Percentiles rank a stretch among this genome's conserved stretches.
Evolutionary conservation across 2,888 invertebrate species (phyloP).

Genomic region (Agrotis clavis): DNA sequence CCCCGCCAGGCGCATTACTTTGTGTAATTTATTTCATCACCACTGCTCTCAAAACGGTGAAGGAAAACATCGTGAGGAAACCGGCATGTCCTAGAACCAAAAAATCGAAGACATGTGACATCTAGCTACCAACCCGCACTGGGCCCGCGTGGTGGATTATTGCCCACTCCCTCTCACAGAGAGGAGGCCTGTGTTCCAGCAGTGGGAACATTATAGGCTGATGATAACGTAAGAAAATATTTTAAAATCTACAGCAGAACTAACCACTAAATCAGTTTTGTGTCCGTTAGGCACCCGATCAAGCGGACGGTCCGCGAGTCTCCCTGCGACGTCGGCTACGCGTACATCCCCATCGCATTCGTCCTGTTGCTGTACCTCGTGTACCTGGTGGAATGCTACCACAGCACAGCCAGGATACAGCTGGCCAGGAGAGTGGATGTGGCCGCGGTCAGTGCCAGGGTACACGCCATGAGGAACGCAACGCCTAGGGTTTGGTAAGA

Average conservation of each 20-base stretch:
- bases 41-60: no score
- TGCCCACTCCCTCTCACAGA: no score
- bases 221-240: background rate
- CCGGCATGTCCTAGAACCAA: no score
- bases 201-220: no score
- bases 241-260: slow-evolving; percentile 50
- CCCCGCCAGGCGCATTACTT: no score
- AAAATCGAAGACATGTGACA: no score
- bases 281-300: slow-evolving; percentile 91
- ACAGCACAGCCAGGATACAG: slow-evolving; percentile 94
- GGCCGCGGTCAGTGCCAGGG: slow-evolving; percentile 92
- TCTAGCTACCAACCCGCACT: no score
- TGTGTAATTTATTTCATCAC: no score
- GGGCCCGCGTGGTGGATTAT: no score
- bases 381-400: slow-evolving; percentile 96
- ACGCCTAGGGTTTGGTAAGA: slow-evolving; percentile 95
- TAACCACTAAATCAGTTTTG: slow-evolving; percentile 75
- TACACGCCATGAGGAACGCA: slow-evolving; percentile 93
- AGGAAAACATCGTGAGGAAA: no score
- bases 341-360: slow-evolving; percentile 95
- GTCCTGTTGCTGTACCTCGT: slow-evolving; percentile 95
- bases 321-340: slow-evolving; percentile 95
- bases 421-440: slow-evolving; percentile 92
- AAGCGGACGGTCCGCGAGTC: slow-evolving; percentile 92
- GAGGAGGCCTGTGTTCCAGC: no score